phyloP scores from a whole-genome alignment of 2,797 vertebrate genomes.

The Etheostoma nigrum region DNA sequence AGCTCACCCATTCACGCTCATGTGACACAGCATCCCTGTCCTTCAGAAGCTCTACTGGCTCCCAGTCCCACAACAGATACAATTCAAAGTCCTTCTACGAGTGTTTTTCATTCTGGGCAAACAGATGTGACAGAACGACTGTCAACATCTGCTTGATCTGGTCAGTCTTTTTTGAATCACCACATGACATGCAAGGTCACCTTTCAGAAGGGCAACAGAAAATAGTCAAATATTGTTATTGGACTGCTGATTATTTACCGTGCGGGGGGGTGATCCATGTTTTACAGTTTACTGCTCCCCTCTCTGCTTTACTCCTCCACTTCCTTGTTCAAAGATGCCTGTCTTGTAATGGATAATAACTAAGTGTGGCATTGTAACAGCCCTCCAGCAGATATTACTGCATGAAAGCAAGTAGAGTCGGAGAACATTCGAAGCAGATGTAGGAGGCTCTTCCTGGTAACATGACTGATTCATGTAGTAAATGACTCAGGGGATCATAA shows the following conservation, averaged over 20 bases:
- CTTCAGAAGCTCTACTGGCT: too few species aligned
- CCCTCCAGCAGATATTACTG: slow-evolving; percentile 14
- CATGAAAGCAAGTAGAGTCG: slow-evolving; percentile 12
- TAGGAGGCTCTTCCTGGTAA: slow-evolving; percentile 58
- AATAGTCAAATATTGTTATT: slow-evolving; percentile 23
- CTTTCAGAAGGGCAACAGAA: slow-evolving; percentile 8
- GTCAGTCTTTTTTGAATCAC: slow-evolving; percentile 60
- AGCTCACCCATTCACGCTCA: too few species aligned
- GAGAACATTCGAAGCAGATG: slow-evolving; percentile 40
- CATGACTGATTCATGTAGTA: slow-evolving; percentile 51
- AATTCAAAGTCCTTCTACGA: too few species aligned
- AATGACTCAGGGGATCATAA: slow-evolving; percentile 44
- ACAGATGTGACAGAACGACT: background rate
- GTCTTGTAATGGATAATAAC: slow-evolving; percentile 30
- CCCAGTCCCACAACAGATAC: too few species aligned
- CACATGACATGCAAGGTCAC: background rate
- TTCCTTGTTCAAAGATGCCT: slow-evolving; percentile 58
- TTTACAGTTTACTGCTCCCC: slow-evolving; percentile 65
- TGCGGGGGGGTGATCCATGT: slow-evolving; percentile 49
- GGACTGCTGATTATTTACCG: slow-evolving; percentile 25
- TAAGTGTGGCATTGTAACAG: slow-evolving; percentile 6
- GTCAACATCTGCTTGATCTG: slow-evolving; percentile 65
- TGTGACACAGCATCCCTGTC: too few species aligned
- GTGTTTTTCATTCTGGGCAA: too few species aligned
- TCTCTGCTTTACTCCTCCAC: slow-evolving; percentile 65